phyloP scores from a whole-genome alignment of 92 coral and sea anemone species.

The Porites evermanni region DNA sequence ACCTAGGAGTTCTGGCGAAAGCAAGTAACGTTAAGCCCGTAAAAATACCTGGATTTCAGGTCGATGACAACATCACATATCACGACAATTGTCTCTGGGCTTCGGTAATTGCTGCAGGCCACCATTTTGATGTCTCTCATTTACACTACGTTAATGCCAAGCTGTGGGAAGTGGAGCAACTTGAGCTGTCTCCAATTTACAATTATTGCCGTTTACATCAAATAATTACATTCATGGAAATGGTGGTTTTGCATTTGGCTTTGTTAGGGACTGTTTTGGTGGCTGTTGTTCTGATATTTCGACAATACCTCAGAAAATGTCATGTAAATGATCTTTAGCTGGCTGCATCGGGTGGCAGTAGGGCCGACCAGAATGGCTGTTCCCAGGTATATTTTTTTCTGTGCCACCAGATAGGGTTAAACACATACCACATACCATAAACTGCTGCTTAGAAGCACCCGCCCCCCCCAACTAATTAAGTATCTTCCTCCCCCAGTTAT shows the following conservation, averaged over 20 bases:
- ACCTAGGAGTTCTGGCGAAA: slow-evolving; percentile 3
- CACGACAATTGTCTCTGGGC: neutral
- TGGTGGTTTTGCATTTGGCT: neutral
- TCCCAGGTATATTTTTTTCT: no score
- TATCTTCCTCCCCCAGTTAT: no score
- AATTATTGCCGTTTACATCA: neutral
- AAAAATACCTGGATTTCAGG: slow-evolving; percentile 8
- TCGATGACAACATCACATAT: neutral
- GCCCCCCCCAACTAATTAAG: no score
- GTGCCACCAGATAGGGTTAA: no score
- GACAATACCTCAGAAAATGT: neutral
- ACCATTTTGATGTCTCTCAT: neutral
- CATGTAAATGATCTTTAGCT: neutral
- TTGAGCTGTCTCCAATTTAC: neutral
- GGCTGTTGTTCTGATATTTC: neutral
- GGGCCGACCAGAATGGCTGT: no score
- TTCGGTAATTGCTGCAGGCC: neutral
- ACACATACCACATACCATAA: no score
- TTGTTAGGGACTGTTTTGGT: neutral
- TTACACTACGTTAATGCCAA: neutral
- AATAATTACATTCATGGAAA: neutral
- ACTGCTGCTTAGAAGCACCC: no score
- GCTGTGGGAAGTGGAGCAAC: neutral
- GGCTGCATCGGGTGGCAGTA: no score
- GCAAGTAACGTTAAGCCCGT: neutral